phyloP scores from a whole-genome alignment of 64 coral and sea anemone species.

The Montipora sp. region DNA sequence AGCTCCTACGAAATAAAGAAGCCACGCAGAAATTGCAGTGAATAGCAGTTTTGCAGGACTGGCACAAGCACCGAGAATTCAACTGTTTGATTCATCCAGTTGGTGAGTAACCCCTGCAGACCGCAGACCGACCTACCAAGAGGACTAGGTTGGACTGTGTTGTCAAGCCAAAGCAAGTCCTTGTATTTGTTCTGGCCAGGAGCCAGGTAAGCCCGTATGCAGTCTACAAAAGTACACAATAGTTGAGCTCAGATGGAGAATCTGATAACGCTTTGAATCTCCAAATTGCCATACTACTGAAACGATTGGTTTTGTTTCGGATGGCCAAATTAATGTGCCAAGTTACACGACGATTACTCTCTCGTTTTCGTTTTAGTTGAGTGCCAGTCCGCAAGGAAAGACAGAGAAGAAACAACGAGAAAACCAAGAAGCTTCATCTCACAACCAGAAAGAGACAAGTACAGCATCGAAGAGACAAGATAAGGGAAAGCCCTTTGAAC shows the following conservation, averaged over 20 bases:
- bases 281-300: not conserved
- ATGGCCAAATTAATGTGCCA: not conserved
- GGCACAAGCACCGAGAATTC: slow-evolving; percentile 28
- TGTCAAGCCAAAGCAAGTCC: not conserved
- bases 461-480: not conserved
- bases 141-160: not conserved
- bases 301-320: not conserved
- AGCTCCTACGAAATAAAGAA: slow-evolving; percentile 72
- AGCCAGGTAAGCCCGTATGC: not conserved
- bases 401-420: slow-evolving; percentile 7
- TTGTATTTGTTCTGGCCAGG: not conserved
- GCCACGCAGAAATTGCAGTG: slow-evolving; percentile 47
- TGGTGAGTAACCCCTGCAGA: not conserved
- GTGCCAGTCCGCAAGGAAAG: slow-evolving; percentile 58
- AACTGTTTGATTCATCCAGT: not conserved
- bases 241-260: not conserved
- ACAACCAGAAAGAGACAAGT: slow-evolving; percentile 5
- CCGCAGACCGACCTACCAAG: not conserved
- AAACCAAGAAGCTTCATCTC: slow-evolving; percentile 1
- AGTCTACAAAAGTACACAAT: not conserved
- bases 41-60: slow-evolving; percentile 60
- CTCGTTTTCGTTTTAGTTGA: not conserved
- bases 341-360: not conserved
- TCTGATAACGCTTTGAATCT: not conserved
- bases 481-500: no score